Conservation (phyloP, 2,113 vertebrate species). For the Chlorocebus sabaeus region DNA sequence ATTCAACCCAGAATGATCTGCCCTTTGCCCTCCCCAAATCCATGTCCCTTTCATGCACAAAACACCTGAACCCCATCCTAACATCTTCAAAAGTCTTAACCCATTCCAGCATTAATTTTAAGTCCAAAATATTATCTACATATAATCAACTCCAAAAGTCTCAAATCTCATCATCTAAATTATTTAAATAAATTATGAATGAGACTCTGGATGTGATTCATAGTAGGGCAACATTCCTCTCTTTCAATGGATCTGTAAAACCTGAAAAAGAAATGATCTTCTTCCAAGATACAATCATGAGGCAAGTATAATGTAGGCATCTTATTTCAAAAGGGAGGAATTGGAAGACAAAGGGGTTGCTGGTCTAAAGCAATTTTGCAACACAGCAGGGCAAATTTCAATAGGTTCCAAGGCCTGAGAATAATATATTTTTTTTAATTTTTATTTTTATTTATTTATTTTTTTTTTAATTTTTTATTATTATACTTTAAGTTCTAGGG, state of each 20-base stretch:
- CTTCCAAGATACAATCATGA: background rate
- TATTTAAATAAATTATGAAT: background rate
- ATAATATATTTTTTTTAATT: no score
- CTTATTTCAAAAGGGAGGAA: background rate
- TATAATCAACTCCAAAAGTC: background rate
- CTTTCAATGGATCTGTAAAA: background rate
- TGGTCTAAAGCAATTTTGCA: background rate
- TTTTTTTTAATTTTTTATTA: no score
- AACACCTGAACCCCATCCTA: background rate
- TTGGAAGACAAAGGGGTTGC: background rate
- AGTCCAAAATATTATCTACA: background rate
- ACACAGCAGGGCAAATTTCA: background rate
- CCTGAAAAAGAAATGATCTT: background rate
- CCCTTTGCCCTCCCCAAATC: background rate
- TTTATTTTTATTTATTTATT: no score
- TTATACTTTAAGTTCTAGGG: no score
- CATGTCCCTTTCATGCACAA: background rate
- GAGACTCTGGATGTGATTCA: background rate
- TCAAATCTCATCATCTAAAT: background rate
- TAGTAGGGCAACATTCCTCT: background rate
- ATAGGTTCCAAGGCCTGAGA: background rate
- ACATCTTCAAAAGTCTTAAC: background rate
- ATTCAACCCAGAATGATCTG: background rate
- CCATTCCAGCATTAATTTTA: background rate
- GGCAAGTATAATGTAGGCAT: background rate